Conservation (phyloP, 2,113 vertebrate species). For the Trinectes maculatus region DNA sequence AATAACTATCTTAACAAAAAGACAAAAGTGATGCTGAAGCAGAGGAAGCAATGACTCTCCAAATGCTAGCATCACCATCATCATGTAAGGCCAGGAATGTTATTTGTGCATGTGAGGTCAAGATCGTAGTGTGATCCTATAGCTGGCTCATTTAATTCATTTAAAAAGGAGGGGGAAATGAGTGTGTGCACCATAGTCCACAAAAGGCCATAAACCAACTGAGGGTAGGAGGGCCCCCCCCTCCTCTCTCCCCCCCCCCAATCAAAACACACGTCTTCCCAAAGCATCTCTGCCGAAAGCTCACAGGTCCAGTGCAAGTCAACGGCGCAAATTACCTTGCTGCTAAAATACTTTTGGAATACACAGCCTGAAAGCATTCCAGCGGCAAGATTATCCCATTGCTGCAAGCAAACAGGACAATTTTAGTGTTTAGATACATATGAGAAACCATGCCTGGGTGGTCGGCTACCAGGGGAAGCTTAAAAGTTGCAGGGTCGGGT, state of each 20-base stretch:
- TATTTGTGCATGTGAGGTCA: constrained; percentile 71
- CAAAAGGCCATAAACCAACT: constrained; percentile 66
- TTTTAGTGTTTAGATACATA: constrained; percentile 67
- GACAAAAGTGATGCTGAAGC: constrained; percentile 49
- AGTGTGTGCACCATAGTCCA: constrained; percentile 63
- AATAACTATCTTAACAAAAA: constrained; percentile 15
- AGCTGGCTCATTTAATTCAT: constrained; percentile 46
- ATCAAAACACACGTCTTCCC: constrained; percentile 48
- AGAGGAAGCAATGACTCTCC: constrained; percentile 42
- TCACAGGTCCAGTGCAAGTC: constrained; percentile 46
- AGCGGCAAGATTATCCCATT: constrained; percentile 44
- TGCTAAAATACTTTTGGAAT: constrained; percentile 48
- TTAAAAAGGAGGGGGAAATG: constrained; percentile 24
- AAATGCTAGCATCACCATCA: constrained; percentile 40
- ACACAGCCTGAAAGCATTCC: constrained; percentile 31
- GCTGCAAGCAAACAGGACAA: constrained; percentile 43
- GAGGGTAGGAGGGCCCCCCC: constrained; percentile 56
- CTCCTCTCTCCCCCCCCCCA: constrained; percentile 28
- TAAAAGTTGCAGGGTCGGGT: constrained; percentile 55
- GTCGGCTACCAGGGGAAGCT: constrained; percentile 45
- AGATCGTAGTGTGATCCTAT: constrained; percentile 76
- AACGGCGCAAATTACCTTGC: constrained; percentile 33
- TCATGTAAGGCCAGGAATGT: constrained; percentile 71
- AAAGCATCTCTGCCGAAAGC: constrained; percentile 47
- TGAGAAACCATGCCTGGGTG: constrained; percentile 55